These are phyloP conservation scores for Hemaris fuciformis DNA, from an alignment of 2,888 invertebrate genomes.

Conservation along the genomic window DNA sequence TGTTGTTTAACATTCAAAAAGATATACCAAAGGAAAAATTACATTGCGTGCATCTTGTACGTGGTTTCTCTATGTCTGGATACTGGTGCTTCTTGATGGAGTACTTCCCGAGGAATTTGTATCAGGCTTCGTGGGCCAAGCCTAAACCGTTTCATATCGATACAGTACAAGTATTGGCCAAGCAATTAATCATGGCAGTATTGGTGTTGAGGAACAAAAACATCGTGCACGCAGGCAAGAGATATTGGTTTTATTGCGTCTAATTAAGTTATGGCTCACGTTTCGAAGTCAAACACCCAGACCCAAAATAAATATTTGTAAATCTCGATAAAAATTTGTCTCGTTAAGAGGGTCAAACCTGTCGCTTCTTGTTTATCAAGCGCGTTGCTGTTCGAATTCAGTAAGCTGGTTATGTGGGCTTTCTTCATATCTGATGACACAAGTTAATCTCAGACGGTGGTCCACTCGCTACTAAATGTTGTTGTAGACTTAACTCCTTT, in stretches of 20 bases:
- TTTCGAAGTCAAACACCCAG: no score
- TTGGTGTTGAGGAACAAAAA: conserved; percentile 41
- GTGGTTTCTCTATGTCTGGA: conserved; percentile 31
- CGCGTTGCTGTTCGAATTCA: no score
- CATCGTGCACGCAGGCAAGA: conserved; percentile 57
- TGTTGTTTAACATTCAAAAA: conserved; percentile 39
- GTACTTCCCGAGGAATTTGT: conserved; percentile 52
- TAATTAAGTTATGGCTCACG: no score
- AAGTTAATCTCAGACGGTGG: no score
- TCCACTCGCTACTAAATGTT: no score
- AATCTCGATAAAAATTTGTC: no score
- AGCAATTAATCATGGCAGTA: conserved; percentile 54
- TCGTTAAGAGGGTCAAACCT: no score
- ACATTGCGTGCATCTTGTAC: conserved; percentile 33
- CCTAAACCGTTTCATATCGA: conserved; percentile 43
- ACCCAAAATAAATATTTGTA: no score
- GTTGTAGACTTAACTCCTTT: no score
- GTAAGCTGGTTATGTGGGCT: no score
- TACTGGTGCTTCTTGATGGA: conserved; percentile 52
- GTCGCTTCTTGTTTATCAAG: no score
- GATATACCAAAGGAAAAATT: conserved; percentile 36
- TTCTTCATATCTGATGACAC: no score
- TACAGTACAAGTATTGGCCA: conserved; percentile 43
- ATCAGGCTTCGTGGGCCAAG: conserved; percentile 31
- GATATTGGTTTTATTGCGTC: not conserved